Evolutionary conservation across 1,140 invertebrate genomes (phyloP).

Genomic region (Bradynema listronoti): DNA sequence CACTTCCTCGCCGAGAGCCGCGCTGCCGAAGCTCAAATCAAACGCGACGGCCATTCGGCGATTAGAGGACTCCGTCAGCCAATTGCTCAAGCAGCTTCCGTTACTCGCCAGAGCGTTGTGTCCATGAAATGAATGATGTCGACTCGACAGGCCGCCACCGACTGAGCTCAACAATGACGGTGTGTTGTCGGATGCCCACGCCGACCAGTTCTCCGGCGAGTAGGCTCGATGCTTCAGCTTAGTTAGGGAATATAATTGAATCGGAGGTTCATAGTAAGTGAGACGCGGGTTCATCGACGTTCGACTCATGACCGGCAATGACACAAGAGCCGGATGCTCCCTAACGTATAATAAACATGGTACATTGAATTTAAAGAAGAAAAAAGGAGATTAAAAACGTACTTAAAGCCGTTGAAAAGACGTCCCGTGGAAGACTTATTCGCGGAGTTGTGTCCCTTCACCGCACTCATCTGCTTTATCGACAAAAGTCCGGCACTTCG

Average conservation of each 20-base stretch:
- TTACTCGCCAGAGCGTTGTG: background rate
- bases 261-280: constrained; percentile 32
- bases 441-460: no score
- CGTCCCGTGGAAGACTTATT: no score
- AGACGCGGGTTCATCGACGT: constrained; percentile 47
- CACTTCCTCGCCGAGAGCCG: background rate
- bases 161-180: constrained; percentile 22
- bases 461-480: no score
- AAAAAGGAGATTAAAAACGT: no score
- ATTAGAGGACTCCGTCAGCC: constrained; percentile 16
- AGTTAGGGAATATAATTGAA: constrained; percentile 35
- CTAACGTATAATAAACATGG: constrained; percentile 30
- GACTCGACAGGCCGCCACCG: no score
- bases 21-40: constrained; percentile 3
- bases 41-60: constrained; percentile 12
- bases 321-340: constrained; percentile 30
- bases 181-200: constrained; percentile 53
- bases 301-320: constrained; percentile 21
- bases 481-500: constrained; percentile 76
- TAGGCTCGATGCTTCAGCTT: constrained; percentile 49
- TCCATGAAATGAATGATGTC: background rate
- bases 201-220: constrained; percentile 51
- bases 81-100: background rate
- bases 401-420: no score
- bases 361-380: background rate